Base-by-base conservation (phyloP, 2,113 vertebrate species). In the Antechinus stuartii region DNA sequence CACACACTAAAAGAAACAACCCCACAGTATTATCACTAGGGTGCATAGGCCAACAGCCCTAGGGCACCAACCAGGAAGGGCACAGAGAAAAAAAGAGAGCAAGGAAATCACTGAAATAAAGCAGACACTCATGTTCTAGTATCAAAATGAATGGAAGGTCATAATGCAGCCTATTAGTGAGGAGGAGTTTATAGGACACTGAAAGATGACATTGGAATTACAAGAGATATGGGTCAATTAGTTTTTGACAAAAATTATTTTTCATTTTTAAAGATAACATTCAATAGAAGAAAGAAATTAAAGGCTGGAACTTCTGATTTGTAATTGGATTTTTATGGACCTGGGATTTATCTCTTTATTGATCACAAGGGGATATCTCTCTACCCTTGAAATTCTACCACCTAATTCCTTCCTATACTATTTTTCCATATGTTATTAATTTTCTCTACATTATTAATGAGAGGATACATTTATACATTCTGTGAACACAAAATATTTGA, bases 81-180 rank as follows among this genome's bases (percentile, higher is more conserved):
- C 89, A 91, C 89, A 93, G 30, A 16, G 2, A 35, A 30, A 61
- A 11, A 27, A 61, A 25, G 49, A 30, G 27, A 61, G 91, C 47
- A 42, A 53, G 16, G n/a, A n/a, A 90, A 11, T 89, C 54, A 95
- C 35, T 27, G 90, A 90, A 54, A 91, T 91, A 46, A 95, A 92
- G 2, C 4, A n/a, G 95, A 54, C 93, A 26, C 7, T 49, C n/a
- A 91, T 14, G 27, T 53, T 90, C 93, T 84, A 84, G 68, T 84
- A 91, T 91, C 90, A 93, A 50, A 47, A 94, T 56, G 94, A 90
- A 76, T 93, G 90, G 27, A 96, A 54, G 90, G 91, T 61, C 27
- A 54, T n/a, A 91, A 47, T 35, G 90, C 56, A 25, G 10, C 92
- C 25, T 47, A 50, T 2, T 52, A 14, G 14, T 0, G 0, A 2